Evolutionary conservation across 2,797 vertebrate species (phyloP).

Genomic region (Tokudaia tokunoshimensis): DNA sequence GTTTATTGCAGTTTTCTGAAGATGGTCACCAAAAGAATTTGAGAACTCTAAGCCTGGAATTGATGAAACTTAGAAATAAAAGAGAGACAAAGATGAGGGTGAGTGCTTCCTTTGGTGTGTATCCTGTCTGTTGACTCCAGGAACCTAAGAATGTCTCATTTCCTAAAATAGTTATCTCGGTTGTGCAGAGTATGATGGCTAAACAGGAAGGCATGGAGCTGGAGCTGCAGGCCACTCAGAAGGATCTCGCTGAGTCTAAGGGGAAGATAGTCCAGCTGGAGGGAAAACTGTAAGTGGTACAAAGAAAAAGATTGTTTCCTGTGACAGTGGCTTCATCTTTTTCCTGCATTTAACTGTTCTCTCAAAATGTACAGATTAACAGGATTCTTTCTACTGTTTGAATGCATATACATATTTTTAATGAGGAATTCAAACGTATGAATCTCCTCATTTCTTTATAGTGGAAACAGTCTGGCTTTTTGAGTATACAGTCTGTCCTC

Average conservation of each 20-base stretch:
- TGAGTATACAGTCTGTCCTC: neutral
- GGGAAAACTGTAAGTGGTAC: slow-evolving; percentile 88
- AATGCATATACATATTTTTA: neutral
- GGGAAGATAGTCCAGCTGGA: slow-evolving; percentile 85
- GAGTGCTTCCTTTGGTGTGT: neutral
- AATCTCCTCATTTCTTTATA: neutral
- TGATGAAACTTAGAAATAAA: slow-evolving; percentile 94
- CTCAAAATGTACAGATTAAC: neutral
- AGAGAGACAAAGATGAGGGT: slow-evolving; percentile 94
- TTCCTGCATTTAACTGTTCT: neutral
- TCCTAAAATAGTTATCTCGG: neutral
- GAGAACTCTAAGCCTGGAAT: slow-evolving; percentile 92
- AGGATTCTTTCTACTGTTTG: neutral
- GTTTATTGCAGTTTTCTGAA: slow-evolving; percentile 91
- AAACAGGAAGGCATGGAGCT: slow-evolving; percentile 87
- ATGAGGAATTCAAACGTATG: neutral
- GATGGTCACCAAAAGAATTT: slow-evolving; percentile 94
- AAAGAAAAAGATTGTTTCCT: neutral
- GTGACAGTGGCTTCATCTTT: neutral
- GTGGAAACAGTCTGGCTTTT: neutral
- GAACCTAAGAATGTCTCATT: neutral
- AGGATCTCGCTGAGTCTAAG: slow-evolving; percentile 84
- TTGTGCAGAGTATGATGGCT: slow-evolving; percentile 77
- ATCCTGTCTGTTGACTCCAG: neutral
- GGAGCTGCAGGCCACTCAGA: slow-evolving; percentile 83